Evolutionary conservation across 1,140 invertebrate genomes (phyloP).

Genomic region (Drosophila mayri): DNA sequence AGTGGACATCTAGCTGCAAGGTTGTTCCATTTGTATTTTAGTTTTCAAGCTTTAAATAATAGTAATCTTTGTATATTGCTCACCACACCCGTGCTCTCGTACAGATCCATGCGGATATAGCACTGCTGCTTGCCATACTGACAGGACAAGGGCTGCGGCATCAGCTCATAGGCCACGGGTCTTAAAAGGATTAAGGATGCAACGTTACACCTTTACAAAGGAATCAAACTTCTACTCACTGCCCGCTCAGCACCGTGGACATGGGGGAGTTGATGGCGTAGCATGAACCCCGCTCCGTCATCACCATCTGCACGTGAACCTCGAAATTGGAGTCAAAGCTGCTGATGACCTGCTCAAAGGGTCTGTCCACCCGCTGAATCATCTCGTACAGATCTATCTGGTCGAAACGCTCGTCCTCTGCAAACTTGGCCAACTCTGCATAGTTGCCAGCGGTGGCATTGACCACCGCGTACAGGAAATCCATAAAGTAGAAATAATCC

Average conservation of each 20-base stretch:
- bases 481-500: constrained; percentile 83
- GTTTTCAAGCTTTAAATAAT: not conserved
- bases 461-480: constrained; percentile 84
- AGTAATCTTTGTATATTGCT: not conserved
- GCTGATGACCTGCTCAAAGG: constrained; percentile 85
- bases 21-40: not conserved
- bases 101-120: constrained; percentile 80
- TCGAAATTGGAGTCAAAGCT: constrained; percentile 81
- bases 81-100: constrained; percentile 76
- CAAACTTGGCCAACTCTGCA: constrained; percentile 84
- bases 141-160: constrained; percentile 68
- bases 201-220: accelerated
- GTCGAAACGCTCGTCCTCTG: constrained; percentile 83
- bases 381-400: constrained; percentile 76
- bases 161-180: constrained; percentile 48
- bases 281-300: constrained; percentile 88
- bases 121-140: constrained; percentile 82
- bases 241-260: constrained; percentile 65
- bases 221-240: constrained; percentile 39
- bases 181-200: constrained; percentile 11
- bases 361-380: constrained; percentile 83
- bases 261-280: constrained; percentile 88
- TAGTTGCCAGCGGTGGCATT: constrained; percentile 83
- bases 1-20: constrained; percentile 77
- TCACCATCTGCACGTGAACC: constrained; percentile 85